These are phyloP conservation scores for Phthorimaea operculella DNA, from an alignment of 1,140 invertebrate genomes.

Conservation along the genomic window DNA sequence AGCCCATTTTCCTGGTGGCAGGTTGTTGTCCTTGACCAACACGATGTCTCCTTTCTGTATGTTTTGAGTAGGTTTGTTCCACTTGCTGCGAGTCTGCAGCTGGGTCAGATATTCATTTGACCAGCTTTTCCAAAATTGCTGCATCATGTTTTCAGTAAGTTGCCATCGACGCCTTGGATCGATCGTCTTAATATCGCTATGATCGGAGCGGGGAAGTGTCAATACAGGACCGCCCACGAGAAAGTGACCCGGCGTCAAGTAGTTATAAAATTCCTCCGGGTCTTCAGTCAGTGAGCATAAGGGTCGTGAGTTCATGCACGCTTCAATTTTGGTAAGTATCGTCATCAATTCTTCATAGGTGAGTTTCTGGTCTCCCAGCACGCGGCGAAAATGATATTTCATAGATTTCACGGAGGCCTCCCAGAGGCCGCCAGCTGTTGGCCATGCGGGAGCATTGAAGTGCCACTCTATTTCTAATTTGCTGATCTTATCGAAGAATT, in stretches of 20 bases:
- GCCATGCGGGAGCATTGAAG: not conserved
- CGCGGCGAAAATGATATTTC: slow-evolving; percentile 26
- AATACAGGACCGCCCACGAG: not conserved
- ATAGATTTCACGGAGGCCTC: slow-evolving; percentile 35
- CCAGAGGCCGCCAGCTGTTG: slow-evolving; percentile 23
- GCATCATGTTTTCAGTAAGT: slow-evolving; percentile 16
- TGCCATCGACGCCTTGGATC: no score
- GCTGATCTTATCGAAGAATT: no score
- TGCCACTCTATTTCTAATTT: no score
- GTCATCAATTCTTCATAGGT: not conserved
- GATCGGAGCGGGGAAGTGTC: slow-evolving; percentile 7
- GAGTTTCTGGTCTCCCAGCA: slow-evolving; percentile 8
- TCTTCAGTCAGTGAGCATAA: slow-evolving; percentile 16
- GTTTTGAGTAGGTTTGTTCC: slow-evolving; percentile 4
- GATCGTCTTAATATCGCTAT: no score
- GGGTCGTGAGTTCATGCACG: not conserved
- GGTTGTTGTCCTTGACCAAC: not conserved
- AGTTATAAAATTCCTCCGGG: not conserved
- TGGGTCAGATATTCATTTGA: slow-evolving; percentile 25
- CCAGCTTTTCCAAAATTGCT: slow-evolving; percentile 31
- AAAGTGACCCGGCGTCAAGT: not conserved
- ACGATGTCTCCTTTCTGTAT: not conserved
- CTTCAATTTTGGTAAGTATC: not conserved
- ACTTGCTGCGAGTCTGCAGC: slow-evolving; percentile 25
- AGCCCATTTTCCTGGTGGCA: not conserved